Evolutionary conservation across 2,888 invertebrate genomes (phyloP), one percentile per base, ranked within the genome.

Genomic region (Epinotia demarniana): DNA sequence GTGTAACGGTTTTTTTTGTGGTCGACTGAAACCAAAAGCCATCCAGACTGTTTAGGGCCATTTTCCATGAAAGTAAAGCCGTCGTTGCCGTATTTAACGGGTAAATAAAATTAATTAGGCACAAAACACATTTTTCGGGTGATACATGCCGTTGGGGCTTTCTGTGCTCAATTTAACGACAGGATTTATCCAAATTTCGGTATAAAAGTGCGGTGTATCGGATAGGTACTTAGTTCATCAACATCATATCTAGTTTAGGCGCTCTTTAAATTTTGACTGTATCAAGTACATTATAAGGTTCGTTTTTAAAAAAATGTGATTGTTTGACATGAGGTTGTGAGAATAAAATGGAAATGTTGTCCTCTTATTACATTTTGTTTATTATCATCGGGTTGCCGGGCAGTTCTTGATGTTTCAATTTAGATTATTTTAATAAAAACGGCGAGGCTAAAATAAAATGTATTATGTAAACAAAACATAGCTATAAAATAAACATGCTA

Each of bases 81-180:
- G 27, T 55, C 23, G 23, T 43, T 74, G 63, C 55, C 62, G 46
- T 69, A 55, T 70, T 74, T 71, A 70, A 75, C 64, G 75, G 53
- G 39, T 53, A 64, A 71, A 75, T 61, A 66, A 75, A 75, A 71
- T 66, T 75, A 71, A 75, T 75, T 75, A 75, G 61, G 70, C 60
- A 60, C 71, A 75, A 66, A 75, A 55, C 68, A 75, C 75, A 71
- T 75, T 75, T 71, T 60, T 66, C 71, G 64, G 60, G 64, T 74
- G 64, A 75, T 75, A 66, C 60, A 75, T 75, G 75, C 70, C 64
- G 60, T 63, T 49, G 74, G 63, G 74, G 16, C 13, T 27, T 61
- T 60, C 16, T 61, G 49, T 18, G 57, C 43, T 69, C 58, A 46
- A 58, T 62, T 70, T 74, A 64, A 70, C 70, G 70, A 73, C 19